Base-by-base conservation (phyloP, 2,797 vertebrate species). In the Siniperca obscura region DNA sequence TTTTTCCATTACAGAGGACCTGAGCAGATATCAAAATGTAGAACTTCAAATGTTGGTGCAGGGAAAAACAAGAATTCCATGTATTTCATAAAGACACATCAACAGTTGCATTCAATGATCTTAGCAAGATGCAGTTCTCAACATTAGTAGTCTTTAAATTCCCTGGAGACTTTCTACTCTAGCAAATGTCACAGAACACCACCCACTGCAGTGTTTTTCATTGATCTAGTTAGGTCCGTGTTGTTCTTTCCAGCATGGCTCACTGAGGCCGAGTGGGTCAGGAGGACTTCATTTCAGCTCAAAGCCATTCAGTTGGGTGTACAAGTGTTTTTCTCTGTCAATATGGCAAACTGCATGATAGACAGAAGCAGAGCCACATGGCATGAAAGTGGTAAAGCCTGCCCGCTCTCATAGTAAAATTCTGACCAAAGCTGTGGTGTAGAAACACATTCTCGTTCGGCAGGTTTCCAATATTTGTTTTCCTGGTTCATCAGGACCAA, bases 11-110 rank as follows among this genome's bases (percentile, higher is more conserved):
- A 59, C 74, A 78, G 80, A 89, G 74, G 82, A 94, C 92, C 92
- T 92, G 91, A 93, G 92, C 86, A 66, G 50, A 74, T 88, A 78
- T 87, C 73, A 82, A 78, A 78, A 84, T 30, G 62, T 69, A 50
- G 13, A 84, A 80, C 70, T 46, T 70, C 27, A 84, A 73, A 73
- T 44, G 77, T 72, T 50, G 78, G 65, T 69, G 70, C 65, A 65
- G 71, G 75, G 34, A 46, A 71, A 70, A 76, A 68, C 2, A 69
- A 70, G 17, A 69, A 68, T 17, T 17, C 53, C 44, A 46, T 22
- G 2, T 53, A 67, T 72, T 70, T 70, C 40, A 77, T 46, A 76
- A 79, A 73, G 30, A 30, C 19, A 60, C 52, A 74, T 76, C 38
- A 77, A 76, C 13, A 34, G 46, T 59, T 70, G 73, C 71, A 68